Conservation (phyloP, 2,797 vertebrate species). For the Eidolon dupreanum region DNA sequence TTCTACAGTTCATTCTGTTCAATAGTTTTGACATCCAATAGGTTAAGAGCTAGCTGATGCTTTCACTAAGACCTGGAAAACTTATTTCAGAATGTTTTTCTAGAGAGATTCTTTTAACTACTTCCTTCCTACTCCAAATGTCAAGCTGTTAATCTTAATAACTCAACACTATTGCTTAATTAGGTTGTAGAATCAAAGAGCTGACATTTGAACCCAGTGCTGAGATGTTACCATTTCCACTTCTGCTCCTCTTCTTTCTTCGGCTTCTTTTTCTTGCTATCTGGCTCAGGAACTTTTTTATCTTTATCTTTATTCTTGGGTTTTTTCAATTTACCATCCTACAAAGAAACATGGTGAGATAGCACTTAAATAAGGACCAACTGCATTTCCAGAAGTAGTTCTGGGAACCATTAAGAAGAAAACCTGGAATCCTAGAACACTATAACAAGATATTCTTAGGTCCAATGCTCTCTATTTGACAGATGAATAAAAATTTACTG, state of each 20-base stretch:
- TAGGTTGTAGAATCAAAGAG: conserved; percentile 33
- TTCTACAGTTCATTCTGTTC: not conserved
- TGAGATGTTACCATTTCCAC: conserved; percentile 94
- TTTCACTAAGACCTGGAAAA: not conserved
- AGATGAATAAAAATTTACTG: conserved; percentile 3
- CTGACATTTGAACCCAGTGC: conserved; percentile 47
- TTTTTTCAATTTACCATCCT: conserved; percentile 95
- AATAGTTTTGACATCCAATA: not conserved
- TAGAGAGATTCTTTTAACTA: not conserved
- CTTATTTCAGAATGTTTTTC: conserved; percentile 35
- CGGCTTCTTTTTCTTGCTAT: conserved; percentile 93
- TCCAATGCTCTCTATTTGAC: not conserved
- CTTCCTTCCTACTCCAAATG: not conserved
- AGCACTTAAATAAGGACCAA: conserved; percentile 55
- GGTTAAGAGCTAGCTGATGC: not conserved
- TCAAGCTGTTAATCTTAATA: not conserved
- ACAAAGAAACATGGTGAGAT: conserved; percentile 72
- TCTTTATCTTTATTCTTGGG: conserved; percentile 92
- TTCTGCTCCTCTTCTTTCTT: conserved; percentile 98
- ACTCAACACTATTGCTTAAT: not conserved
- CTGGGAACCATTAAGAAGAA: not conserved
- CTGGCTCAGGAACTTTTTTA: conserved; percentile 88
- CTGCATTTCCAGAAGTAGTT: not conserved
- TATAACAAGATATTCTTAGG: not conserved
- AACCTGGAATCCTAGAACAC: not conserved